Evolutionary conservation across 2,888 invertebrate genomes (phyloP).

Genomic region (Parapristionchus giblindavisi): DNA sequence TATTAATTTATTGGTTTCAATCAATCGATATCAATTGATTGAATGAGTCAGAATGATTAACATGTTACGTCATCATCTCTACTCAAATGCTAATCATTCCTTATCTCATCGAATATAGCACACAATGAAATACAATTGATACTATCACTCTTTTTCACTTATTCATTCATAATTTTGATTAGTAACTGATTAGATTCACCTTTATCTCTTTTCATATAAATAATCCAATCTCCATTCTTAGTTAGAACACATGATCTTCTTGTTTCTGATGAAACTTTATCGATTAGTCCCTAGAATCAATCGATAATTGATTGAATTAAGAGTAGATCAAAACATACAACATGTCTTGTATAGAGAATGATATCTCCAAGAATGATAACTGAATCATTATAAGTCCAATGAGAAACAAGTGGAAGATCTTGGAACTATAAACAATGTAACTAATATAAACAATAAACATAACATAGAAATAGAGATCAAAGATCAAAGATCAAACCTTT

Average conservation of each 20-base stretch:
- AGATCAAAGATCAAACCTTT: slow-evolving; percentile 18
- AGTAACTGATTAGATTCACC: neutral
- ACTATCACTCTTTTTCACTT: neutral
- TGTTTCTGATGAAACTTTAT: slow-evolving; percentile 1
- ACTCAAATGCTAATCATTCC: too few species aligned
- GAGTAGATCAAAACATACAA: slow-evolving; percentile 11
- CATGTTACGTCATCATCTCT: too few species aligned
- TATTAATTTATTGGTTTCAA: too few species aligned
- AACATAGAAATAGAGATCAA: slow-evolving; percentile 5
- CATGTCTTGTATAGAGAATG: slow-evolving; percentile 10
- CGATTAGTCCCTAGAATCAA: slow-evolving; percentile 16
- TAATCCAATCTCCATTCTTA: slow-evolving; percentile 7
- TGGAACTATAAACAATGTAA: slow-evolving; percentile 7
- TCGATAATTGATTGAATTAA: neutral
- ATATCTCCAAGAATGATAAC: slow-evolving; percentile 11
- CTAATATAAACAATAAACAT: neutral
- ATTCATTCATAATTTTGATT: slow-evolving; percentile 10
- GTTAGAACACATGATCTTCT: slow-evolving; percentile 28
- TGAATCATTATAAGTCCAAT: neutral
- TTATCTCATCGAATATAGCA: neutral
- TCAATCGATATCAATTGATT: too few species aligned
- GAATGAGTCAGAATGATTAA: too few species aligned
- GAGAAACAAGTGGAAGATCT: neutral
- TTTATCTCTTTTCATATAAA: slow-evolving; percentile 33
- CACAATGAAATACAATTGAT: neutral